Percentiles rank a stretch among this genome's conserved stretches.
These are phyloP conservation scores for Eremophila alpestris DNA, from an alignment of 2,797 vertebrate genomes.

Conservation along the genomic window DNA sequence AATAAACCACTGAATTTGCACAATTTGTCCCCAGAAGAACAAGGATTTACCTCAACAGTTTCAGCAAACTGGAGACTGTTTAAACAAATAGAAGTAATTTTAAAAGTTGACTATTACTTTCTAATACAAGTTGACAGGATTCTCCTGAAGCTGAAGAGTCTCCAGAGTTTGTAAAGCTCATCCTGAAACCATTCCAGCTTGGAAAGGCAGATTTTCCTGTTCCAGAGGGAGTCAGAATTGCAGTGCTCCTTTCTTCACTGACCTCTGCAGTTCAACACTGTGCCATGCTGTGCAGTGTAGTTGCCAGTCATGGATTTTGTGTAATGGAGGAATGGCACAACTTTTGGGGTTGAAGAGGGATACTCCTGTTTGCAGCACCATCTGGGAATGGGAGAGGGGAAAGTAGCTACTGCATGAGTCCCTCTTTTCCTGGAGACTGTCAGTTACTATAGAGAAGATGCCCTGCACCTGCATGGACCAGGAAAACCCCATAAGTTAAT, in stretches of 20 bases:
- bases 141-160: neutral
- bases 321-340: neutral
- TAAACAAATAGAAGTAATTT: neutral
- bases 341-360: neutral
- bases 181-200: neutral
- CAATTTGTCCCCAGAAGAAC: neutral
- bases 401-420: neutral
- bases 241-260: neutral
- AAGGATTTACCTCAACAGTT: neutral
- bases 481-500: neutral
- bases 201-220: neutral
- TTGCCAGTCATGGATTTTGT: neutral
- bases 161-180: neutral
- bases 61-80: neutral
- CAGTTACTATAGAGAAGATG: neutral
- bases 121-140: neutral
- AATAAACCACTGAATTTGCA: neutral
- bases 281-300: neutral
- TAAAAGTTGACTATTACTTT: neutral
- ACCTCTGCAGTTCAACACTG: fast-evolving
- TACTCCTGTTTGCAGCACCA: neutral
- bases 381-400: neutral
- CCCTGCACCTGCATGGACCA: fast-evolving
- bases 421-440: neutral
- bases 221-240: neutral